Evolutionary conservation across 1,140 invertebrate genomes (phyloP), one percentile per base, ranked within the genome.

Genomic region (Ericerus pela): DNA sequence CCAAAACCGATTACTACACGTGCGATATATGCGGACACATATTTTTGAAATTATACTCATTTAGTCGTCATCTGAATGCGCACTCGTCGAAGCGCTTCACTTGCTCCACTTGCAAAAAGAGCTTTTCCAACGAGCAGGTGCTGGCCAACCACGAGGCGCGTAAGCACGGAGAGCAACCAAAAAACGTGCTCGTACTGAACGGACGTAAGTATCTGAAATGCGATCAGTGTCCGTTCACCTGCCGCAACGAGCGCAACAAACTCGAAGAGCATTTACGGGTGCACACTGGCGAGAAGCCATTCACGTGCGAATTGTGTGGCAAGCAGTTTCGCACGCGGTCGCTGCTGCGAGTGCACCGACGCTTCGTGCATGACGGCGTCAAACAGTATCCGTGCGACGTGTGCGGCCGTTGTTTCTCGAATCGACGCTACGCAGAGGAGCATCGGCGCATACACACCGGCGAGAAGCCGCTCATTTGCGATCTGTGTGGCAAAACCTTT

Each of bases 291-390:
- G 82, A 86, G 65, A 75, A 81, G 54, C 79, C 80, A 2, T 84
- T 78, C 62, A 77, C 79, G 16, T 87, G 84, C 62, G 77, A 79
- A 59, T 66, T 82, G 1, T 87, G 84, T 64, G 81, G 81, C 0
- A 85, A 84, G 64, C 77, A 79, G 55, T 88, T 86, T 66, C 70
- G 79, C 18, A 74, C 79, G 14, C 74, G 74, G 2, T 72, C 76
- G 63, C 77, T 79, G 5, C 65, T 81, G 16, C 71, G 72, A 4
- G 68, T 77, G 14, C 81, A 83, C 63, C 51, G 80, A 18, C 71
- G 73, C 14, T 76, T 80, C 53, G 79, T 79, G 0, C 81, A 84
- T 61, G 75, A 77, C 30, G 69, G 74, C 0, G 72, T 77, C 0
- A 76, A 76, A 58, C 75, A 77, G 54, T 73, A 75, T 58, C 60